Percentiles rank a stretch among this genome's conserved stretches.
Conservation (phyloP, 2,113 vertebrate genomes). For the Pomatostomus ruficeps region DNA sequence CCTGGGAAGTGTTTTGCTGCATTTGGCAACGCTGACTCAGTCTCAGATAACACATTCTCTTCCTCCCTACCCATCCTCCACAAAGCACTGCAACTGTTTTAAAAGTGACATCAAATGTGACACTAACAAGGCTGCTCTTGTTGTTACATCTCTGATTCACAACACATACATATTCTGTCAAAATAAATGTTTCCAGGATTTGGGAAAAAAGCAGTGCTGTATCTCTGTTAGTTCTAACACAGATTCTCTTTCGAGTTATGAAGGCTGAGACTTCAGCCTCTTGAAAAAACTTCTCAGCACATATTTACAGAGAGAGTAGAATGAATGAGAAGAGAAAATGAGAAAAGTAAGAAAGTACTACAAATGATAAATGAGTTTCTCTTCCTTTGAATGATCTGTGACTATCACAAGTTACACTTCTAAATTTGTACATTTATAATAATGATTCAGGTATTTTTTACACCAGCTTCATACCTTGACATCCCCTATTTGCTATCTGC, state of each 20-base stretch:
- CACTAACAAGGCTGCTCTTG: neutral
- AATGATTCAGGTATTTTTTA: neutral
- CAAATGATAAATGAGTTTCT: neutral
- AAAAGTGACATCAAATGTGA: neutral
- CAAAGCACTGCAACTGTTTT: neutral
- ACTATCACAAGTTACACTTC: neutral
- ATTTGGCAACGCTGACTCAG: neutral
- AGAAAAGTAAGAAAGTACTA: neutral
- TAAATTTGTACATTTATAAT: neutral
- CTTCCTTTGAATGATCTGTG: neutral
- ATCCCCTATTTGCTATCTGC: slow-evolving; percentile 76
- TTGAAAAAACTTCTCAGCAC: neutral
- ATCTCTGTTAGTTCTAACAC: neutral
- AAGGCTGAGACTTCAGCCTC: neutral
- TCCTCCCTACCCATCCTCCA: neutral
- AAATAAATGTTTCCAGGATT: neutral
- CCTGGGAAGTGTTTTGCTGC: neutral
- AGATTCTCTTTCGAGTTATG: neutral
- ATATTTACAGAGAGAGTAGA: neutral
- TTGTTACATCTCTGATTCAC: neutral
- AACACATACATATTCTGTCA: neutral
- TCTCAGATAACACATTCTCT: neutral
- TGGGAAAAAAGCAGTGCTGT: neutral
- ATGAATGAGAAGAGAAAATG: neutral
- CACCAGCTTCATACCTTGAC: slow-evolving; percentile 77